Base-by-base conservation (phyloP, 2,888 invertebrate genomes). In the Ypsolopha scabrella region DNA sequence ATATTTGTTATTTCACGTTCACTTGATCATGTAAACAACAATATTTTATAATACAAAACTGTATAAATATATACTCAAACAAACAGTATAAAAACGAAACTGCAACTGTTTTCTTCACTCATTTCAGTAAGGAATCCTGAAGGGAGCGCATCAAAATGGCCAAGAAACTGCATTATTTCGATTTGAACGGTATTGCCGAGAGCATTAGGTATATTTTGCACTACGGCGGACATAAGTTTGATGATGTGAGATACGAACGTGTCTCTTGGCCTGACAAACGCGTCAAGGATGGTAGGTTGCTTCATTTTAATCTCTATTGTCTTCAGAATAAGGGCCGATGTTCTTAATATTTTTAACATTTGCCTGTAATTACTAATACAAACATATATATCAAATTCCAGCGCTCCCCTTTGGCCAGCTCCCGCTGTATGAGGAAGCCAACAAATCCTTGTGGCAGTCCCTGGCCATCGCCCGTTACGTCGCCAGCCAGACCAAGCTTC, bases 401-500 rank as follows among this genome's bases (percentile, higher is more conserved):
- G 80, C 60, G 14, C 65, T 75, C 7, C 75, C 78, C 11, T 77
- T 60, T 41, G 78, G 80, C 9, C 75, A 79, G 53, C 36, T 80
- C n/a, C 82, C 82, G 1, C 41, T 80, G 0, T 76, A 77, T 47
- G 74, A 77, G 57, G 81, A 80, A 48, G 72, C 67, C 1, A 64
- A 60, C 41, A 63, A 62, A 7, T 56, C 57, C 0, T 61, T 82
- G 2, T 67, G 73, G 57, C 81, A 82, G 58, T 80, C 80, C 0
- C 48, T 81, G 14, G 87, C 89, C 36, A 89, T 90, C 48, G 77
- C 80, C 38, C 87, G 89, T 50, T 88, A 86, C 58, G 60, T 89
- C 1, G 88, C 86, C 2, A 75, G 72, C 52, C 77, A 82, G 58
- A 73, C 75, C 35, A 72, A 81, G 34, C 72, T 89, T 1, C 70